Evolutionary conservation across 2,113 vertebrate species (phyloP).

Genomic region (Colius striatus): DNA sequence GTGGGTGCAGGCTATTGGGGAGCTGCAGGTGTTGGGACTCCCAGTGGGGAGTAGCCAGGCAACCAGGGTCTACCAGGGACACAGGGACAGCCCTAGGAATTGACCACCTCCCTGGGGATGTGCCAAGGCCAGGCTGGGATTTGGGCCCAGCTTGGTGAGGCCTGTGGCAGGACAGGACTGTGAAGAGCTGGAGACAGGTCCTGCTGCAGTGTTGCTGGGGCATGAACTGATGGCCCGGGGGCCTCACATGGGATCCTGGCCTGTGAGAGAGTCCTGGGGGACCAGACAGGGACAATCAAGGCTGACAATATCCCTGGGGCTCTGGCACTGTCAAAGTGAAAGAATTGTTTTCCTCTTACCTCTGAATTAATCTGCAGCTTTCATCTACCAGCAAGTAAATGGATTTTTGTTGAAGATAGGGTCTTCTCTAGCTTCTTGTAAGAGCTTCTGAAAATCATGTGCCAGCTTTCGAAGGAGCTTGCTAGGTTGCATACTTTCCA

Average conservation of each 20-base stretch:
- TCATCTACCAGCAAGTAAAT: not conserved
- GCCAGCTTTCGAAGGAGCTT: not conserved
- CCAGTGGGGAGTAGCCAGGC: too few relatives aligned
- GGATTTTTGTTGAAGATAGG: not conserved
- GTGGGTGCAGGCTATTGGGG: not conserved
- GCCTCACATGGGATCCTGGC: not conserved
- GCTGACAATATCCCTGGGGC: too few relatives aligned
- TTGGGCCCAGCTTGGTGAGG: not conserved
- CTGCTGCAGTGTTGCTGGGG: not conserved
- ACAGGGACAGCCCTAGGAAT: rapidly evolving
- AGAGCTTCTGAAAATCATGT: not conserved
- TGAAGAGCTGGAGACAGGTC: not conserved
- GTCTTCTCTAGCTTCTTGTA: not conserved
- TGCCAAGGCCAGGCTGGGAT: too few relatives aligned
- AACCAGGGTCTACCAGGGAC: too few relatives aligned
- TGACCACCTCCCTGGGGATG: not conserved
- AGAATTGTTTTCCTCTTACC: not conserved
- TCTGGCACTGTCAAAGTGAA: not conserved
- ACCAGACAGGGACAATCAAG: not conserved
- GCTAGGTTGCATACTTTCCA: not conserved
- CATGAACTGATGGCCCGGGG: not conserved
- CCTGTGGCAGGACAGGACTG: not conserved
- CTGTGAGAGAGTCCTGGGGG: rapidly evolving
- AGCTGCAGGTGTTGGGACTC: not conserved
- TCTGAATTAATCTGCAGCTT: not conserved